Conservation (phyloP, 2,888 invertebrate genomes). For the Leptopilina syphax region DNA sequence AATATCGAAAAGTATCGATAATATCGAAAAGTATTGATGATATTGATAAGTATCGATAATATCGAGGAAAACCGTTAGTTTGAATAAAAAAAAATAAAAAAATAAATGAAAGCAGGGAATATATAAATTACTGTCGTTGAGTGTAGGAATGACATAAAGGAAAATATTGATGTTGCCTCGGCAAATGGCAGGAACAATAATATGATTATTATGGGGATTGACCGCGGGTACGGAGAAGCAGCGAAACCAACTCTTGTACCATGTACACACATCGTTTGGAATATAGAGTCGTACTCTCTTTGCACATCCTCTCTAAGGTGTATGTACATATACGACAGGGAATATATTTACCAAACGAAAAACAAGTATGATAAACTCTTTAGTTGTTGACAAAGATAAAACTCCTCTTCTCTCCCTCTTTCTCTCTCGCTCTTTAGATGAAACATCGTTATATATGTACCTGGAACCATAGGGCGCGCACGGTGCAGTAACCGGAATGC, state of each 20-base stretch:
- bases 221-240: conserved; percentile 5
- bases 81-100: neutral
- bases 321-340: conserved; percentile 4
- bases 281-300: conserved; percentile 32
- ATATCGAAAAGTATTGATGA: no score
- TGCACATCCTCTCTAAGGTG: neutral
- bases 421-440: neutral
- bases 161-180: neutral
- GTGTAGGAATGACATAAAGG: neutral
- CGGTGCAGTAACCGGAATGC: conserved; percentile 19
- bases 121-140: neutral
- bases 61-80: no score
- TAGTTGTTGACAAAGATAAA: conserved; percentile 6
- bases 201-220: conserved; percentile 30
- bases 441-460: no score
- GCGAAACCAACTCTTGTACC: conserved; percentile 10
- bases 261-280: neutral
- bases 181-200: conserved; percentile 12
- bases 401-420: no score
- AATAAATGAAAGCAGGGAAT: neutral
- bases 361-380: conserved; percentile 36
- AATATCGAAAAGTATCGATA: no score
- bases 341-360: conserved; percentile 13
- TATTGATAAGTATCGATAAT: no score
- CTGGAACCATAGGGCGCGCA: neutral